Conservation (phyloP, 1,140 invertebrate genomes). For the Cotesia typhae region DNA sequence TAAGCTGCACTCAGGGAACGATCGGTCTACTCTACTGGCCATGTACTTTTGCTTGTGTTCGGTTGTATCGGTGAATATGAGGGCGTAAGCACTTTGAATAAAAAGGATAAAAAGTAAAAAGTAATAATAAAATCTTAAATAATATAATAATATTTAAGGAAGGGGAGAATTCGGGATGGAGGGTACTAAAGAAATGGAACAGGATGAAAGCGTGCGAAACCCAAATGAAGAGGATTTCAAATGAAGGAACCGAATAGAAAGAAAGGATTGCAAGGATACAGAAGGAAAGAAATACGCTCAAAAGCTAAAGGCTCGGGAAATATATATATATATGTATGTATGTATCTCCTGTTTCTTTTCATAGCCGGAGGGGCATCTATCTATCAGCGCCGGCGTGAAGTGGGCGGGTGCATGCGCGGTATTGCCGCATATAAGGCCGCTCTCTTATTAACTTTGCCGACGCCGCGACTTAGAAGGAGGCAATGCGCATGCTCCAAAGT, state of each 20-base stretch:
- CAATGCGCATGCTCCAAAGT: slow-evolving; percentile 40
- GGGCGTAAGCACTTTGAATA: background rate
- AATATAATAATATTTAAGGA: background rate
- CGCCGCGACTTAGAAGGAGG: slow-evolving; percentile 51
- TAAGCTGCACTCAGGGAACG: slow-evolving; percentile 40
- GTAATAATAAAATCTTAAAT: background rate
- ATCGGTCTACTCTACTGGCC: too few species aligned
- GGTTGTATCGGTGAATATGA: background rate
- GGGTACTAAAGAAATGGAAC: background rate
- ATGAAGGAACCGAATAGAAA: background rate
- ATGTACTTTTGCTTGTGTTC: too few species aligned
- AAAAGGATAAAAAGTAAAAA: background rate
- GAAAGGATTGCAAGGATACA: slow-evolving; percentile 16
- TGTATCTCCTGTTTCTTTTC: too few species aligned
- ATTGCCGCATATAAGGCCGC: slow-evolving; percentile 64
- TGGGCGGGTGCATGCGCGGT: slow-evolving; percentile 66
- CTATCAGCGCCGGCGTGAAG: slow-evolving; percentile 67
- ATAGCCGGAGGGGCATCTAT: slow-evolving; percentile 61
- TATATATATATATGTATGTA: slow-evolving; percentile 31
- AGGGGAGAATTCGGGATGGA: background rate
- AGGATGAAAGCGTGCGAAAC: background rate
- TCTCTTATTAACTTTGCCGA: slow-evolving; percentile 63
- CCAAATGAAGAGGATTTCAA: background rate
- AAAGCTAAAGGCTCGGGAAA: slow-evolving; percentile 9
- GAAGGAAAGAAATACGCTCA: background rate